Conservation (phyloP, 2,797 vertebrate genomes). For the Ptychadena robeensis region DNA sequence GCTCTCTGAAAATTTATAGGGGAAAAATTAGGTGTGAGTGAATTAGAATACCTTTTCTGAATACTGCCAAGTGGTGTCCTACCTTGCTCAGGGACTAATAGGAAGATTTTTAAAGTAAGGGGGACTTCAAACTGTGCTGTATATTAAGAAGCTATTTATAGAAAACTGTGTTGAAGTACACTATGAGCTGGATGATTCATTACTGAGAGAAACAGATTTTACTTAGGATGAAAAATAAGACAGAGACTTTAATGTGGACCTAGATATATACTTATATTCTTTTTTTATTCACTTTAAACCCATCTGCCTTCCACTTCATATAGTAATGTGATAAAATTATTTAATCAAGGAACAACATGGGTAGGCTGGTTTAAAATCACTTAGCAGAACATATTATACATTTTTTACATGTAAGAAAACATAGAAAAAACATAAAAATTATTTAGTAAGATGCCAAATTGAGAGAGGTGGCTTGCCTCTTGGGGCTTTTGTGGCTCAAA, state of each 20-base stretch:
- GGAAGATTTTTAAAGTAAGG: constrained; percentile 21
- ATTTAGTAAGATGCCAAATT: too few species aligned
- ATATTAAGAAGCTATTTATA: constrained; percentile 53
- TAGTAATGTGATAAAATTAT: too few species aligned
- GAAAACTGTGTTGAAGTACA: constrained; percentile 32
- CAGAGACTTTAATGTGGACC: background rate
- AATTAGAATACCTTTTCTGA: constrained; percentile 42
- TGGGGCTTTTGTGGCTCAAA: too few species aligned
- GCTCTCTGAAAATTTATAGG: constrained; percentile 23
- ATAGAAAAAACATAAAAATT: too few species aligned
- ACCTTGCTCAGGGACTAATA: constrained; percentile 27
- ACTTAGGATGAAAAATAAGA: constrained; percentile 8
- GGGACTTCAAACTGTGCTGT: constrained; percentile 52
- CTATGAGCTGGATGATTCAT: constrained; percentile 15
- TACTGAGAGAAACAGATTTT: constrained; percentile 19
- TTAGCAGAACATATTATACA: too few species aligned
- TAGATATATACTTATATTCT: too few species aligned
- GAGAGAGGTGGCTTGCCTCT: too few species aligned
- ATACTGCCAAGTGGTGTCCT: constrained; percentile 10
- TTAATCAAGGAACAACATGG: too few species aligned
- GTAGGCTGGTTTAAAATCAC: too few species aligned
- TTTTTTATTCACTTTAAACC: too few species aligned
- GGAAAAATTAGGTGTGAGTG: constrained; percentile 33
- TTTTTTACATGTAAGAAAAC: too few species aligned
- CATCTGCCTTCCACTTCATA: too few species aligned